phyloP scores from a whole-genome alignment of 2,113 vertebrate genomes.

The Lucifuga dentata region DNA sequence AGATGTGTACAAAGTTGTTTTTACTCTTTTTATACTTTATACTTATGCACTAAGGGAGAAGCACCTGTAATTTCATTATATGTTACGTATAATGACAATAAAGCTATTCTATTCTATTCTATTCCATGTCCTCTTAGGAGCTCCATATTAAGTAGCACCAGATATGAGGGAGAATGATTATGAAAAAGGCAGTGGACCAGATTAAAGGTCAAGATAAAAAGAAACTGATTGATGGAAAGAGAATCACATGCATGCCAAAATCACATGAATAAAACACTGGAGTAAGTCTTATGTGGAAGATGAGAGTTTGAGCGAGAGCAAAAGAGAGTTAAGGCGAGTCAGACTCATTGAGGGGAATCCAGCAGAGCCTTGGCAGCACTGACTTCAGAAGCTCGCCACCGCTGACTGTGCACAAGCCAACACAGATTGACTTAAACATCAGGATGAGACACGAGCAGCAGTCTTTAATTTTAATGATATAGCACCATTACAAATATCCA shows the following conservation, averaged over 20 bases:
- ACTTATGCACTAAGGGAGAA: too few species aligned
- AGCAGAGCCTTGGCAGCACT: constrained; percentile 59
- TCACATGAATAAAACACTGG: neutral
- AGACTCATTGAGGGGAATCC: constrained; percentile 34
- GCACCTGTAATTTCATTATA: too few species aligned
- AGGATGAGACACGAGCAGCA: constrained; percentile 66
- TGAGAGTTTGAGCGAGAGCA: neutral
- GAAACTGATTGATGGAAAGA: too few species aligned
- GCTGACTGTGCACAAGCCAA: constrained; percentile 69
- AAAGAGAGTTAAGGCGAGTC: constrained; percentile 15
- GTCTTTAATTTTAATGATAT: constrained; percentile 76
- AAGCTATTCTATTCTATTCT: too few species aligned
- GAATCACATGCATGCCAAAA: neutral
- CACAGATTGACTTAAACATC: constrained; percentile 74
- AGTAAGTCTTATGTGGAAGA: neutral
- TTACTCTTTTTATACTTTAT: too few species aligned
- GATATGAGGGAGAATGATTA: neutral
- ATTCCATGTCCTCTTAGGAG: too few species aligned
- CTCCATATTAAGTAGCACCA: neutral
- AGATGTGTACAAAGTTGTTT: too few species aligned
- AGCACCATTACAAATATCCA: constrained; percentile 55
- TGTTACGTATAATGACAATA: too few species aligned
- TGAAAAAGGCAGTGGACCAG: neutral
- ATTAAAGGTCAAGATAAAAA: neutral
- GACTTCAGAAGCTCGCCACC: constrained; percentile 45